Percentiles rank a stretch among this genome's conserved stretches.
phyloP scores from a whole-genome alignment of 2,888 invertebrate species.

The Neria commutata region DNA sequence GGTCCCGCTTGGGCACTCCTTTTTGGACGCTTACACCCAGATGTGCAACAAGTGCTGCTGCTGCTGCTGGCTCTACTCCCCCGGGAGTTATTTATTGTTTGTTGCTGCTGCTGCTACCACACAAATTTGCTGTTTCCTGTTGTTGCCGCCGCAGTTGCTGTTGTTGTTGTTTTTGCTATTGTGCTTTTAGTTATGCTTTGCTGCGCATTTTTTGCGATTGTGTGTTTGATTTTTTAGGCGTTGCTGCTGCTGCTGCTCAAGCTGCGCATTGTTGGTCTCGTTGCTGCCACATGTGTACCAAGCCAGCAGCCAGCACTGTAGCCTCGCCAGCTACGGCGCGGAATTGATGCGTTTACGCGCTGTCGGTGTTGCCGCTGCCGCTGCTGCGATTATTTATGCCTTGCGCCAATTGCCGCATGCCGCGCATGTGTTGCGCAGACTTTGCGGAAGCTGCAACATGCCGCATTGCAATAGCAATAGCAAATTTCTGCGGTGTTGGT shows the following conservation, averaged over 20 bases:
- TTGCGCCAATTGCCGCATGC: conserved; percentile 19
- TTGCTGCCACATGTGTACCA: conserved; percentile 1
- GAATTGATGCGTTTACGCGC: background rate
- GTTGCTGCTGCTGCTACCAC: conserved; percentile 19
- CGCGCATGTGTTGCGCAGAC: background rate
- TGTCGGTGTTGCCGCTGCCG: conserved; percentile 8
- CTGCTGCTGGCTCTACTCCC: no score
- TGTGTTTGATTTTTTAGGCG: background rate
- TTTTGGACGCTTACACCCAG: no score
- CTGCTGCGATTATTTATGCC: conserved; percentile 17
- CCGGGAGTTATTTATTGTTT: no score
- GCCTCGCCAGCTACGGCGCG: background rate
- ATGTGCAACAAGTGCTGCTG: no score
- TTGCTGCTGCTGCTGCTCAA: conserved; percentile 17
- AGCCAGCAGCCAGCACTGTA: background rate
- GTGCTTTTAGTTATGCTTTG: conserved; percentile 15
- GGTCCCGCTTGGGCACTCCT: no score
- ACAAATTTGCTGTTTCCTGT: conserved; percentile 10
- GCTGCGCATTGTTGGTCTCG: background rate
- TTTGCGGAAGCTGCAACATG: background rate
- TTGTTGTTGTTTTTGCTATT: conserved; percentile 17
- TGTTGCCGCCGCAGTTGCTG: conserved; percentile 22
- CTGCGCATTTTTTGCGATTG: conserved; percentile 13
- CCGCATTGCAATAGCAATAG: background rate
- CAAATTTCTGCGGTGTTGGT: no score